Conservation (phyloP, 2,888 invertebrate species). For the Zaprionus lineosus region DNA sequence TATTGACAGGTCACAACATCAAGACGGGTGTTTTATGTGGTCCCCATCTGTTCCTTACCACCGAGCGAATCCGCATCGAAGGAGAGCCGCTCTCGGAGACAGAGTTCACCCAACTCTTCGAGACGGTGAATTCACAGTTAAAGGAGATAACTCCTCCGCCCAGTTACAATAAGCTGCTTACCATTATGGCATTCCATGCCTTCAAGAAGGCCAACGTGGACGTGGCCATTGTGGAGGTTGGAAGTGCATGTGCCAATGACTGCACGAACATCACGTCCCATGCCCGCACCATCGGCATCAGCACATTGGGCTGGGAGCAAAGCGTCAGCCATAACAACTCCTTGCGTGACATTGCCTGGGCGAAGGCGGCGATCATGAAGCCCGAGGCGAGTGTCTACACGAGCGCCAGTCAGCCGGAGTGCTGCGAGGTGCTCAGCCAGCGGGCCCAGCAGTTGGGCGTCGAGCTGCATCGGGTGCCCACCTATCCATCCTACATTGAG, state of each 20-base stretch:
- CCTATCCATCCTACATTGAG: conserved; percentile 44
- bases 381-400: conserved; percentile 56
- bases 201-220: conserved; percentile 47
- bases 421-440: conserved; percentile 58
- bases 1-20: conserved; percentile 50
- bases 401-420: conserved; percentile 57
- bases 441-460: conserved; percentile 52
- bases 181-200: conserved; percentile 66
- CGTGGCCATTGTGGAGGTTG: conserved; percentile 64
- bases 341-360: conserved; percentile 65
- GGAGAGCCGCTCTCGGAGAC: conserved; percentile 44
- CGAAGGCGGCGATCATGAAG: conserved; percentile 67
- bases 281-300: conserved; percentile 60
- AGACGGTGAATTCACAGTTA: conserved; percentile 21
- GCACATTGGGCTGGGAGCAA: conserved; percentile 66
- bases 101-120: conserved; percentile 52
- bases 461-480: conserved; percentile 51
- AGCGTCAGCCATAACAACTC: conserved; percentile 49
- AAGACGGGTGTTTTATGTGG: conserved; percentile 52
- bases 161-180: conserved; percentile 52
- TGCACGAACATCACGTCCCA: conserved; percentile 58
- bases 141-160: conserved; percentile 32
- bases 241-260: conserved; percentile 53
- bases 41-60: conserved; percentile 61
- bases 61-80: conserved; percentile 60